phyloP scores from a whole-genome alignment of 2,113 vertebrate species.

The Ophiodon elongatus region DNA sequence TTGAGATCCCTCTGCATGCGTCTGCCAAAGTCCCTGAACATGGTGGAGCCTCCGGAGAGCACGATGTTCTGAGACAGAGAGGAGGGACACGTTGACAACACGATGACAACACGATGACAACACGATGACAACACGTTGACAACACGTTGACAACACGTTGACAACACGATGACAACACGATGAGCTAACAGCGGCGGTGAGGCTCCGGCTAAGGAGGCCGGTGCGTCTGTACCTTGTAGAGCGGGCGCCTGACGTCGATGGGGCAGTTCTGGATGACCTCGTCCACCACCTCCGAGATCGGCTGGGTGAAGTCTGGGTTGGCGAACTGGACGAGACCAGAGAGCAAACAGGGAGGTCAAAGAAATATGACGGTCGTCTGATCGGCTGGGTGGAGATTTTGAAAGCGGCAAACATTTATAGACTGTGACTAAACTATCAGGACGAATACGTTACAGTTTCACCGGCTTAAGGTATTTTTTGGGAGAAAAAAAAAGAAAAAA shows the following conservation, averaged over 20 bases:
- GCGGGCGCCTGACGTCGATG: slow-evolving; percentile 96
- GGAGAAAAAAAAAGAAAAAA: too few relatives aligned
- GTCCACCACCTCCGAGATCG: slow-evolving; percentile 99
- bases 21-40: slow-evolving; percentile 98
- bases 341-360: neutral
- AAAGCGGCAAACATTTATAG: neutral
- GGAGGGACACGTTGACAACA: neutral
- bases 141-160: too few relatives aligned
- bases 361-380: neutral
- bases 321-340: slow-evolving; percentile 87
- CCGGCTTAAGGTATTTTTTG: too few relatives aligned
- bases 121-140: too few relatives aligned
- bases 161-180: too few relatives aligned
- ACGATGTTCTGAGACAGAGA: slow-evolving; percentile 85
- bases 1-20: slow-evolving; percentile 97
- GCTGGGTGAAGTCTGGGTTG: slow-evolving; percentile 99
- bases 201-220: rapidly evolving
- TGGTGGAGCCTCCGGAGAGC: slow-evolving; percentile 98
- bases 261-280: slow-evolving; percentile 99
- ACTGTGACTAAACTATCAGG: neutral
- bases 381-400: too few relatives aligned
- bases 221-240: slow-evolving; percentile 91
- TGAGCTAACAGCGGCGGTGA: too few relatives aligned
- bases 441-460: too few relatives aligned
- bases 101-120: too few relatives aligned